Conservation (phyloP, 2,113 vertebrate genomes). For the Equus przewalskii region DNA sequence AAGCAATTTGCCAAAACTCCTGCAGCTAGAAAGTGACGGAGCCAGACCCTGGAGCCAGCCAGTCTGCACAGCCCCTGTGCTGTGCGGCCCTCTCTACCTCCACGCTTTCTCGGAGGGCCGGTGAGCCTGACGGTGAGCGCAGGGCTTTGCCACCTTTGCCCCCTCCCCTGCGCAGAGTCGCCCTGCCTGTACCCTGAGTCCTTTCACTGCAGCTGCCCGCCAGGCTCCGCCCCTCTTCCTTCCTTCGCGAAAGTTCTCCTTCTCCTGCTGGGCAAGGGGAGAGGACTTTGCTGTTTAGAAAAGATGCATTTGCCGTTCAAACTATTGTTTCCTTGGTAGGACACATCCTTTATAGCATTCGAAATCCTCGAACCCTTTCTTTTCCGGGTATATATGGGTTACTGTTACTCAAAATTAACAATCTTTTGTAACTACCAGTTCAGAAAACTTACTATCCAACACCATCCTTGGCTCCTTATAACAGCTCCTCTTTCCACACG, state of each 20-base stretch:
- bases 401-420: neutral
- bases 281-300: neutral
- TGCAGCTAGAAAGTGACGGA: neutral
- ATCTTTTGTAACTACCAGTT: neutral
- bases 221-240: neutral
- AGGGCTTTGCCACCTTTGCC: neutral
- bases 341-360: neutral
- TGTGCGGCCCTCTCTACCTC: rapidly evolving
- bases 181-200: rapidly evolving
- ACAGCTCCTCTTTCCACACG: neutral
- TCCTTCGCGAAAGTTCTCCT: neutral
- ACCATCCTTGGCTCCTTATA: neutral
- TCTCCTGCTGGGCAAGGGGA: neutral
- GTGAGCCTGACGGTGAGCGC: neutral
- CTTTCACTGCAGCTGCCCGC: neutral
- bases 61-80: too few species aligned
- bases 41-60: neutral
- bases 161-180: rapidly evolving
- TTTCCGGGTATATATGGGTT: neutral
- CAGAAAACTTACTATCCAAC: neutral
- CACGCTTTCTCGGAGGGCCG: neutral
- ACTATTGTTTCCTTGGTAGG: neutral
- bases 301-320: neutral
- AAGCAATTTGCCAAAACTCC: neutral
- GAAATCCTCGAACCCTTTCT: neutral